A percentile compares a stretch with the other conserved stretches of the same genome.
These are phyloP conservation scores for Eptesicus fuscus DNA, from an alignment of 2,113 vertebrate species.

Conservation along the genomic window DNA sequence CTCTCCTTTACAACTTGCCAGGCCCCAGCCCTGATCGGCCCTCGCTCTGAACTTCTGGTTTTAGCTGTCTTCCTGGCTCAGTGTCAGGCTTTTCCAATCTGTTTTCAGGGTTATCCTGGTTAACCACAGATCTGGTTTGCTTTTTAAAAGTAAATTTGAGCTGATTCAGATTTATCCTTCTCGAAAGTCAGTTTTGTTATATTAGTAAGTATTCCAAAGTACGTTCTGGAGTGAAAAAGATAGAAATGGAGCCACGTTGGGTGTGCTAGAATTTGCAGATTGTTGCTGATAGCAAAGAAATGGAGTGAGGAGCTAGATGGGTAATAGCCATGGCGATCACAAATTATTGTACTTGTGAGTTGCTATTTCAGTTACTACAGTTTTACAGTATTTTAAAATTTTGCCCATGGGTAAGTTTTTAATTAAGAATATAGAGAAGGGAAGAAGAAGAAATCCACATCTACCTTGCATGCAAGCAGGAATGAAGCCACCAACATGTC, in stretches of 20 bases:
- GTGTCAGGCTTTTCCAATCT: neutral
- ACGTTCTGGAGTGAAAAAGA: neutral
- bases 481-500: neutral
- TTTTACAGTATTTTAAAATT: slow-evolving; percentile 64
- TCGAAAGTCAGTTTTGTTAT: neutral
- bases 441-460: slow-evolving; percentile 32
- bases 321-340: slow-evolving; percentile 32
- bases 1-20: neutral
- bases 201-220: neutral
- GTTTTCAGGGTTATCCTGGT: neutral
- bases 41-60: neutral
- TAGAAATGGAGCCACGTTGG: neutral
- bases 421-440: slow-evolving; percentile 55
- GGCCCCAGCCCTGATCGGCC: neutral
- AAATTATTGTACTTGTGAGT: slow-evolving; percentile 46
- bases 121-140: neutral
- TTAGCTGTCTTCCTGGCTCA: neutral
- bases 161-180: neutral
- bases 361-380: slow-evolving; percentile 49
- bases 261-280: neutral
- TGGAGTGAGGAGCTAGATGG: neutral
- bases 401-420: slow-evolving; percentile 65
- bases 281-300: neutral
- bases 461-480: neutral
- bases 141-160: slow-evolving; percentile 18